phyloP scores from a whole-genome alignment of 2,888 invertebrate genomes.

The Eilema griseolum region DNA sequence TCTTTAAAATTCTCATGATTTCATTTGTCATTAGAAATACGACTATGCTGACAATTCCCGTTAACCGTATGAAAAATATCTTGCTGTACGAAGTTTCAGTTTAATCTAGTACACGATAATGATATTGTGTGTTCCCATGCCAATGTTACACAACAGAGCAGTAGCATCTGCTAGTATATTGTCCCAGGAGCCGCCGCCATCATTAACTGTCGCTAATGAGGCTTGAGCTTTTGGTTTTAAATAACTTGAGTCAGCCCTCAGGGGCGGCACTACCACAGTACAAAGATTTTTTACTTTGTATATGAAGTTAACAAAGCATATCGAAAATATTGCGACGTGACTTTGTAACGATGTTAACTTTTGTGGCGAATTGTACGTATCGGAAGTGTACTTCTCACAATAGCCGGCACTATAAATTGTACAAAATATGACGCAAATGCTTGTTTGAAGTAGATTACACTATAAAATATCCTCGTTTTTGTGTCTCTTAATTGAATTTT shows the following conservation, averaged over 20 bases:
- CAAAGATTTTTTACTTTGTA: conserved; percentile 78
- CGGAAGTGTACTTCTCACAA: conserved; percentile 29
- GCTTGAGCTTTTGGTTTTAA: conserved; percentile 84
- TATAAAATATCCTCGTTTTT: conserved; percentile 54
- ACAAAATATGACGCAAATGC: conserved; percentile 52
- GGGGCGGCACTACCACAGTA: conserved; percentile 73
- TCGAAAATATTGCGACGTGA: conserved; percentile 70
- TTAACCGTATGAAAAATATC: conserved; percentile 38
- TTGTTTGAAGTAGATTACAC: conserved; percentile 56
- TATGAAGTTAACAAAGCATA: conserved; percentile 77
- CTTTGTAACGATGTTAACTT: conserved; percentile 69
- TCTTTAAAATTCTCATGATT: conserved; percentile 43
- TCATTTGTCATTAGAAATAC: conserved; percentile 27
- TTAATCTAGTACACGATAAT: conserved; percentile 34
- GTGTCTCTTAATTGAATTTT: conserved; percentile 62
- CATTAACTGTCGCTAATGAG: conserved; percentile 86
- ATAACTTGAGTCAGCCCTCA: conserved; percentile 75
- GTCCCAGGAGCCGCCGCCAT: conserved; percentile 77
- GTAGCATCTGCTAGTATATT: conserved; percentile 71
- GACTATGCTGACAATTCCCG: conserved; percentile 29
- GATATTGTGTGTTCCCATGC: conserved; percentile 54
- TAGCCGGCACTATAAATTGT: conserved; percentile 42
- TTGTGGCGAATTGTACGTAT: conserved; percentile 36
- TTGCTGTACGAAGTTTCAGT: conserved; percentile 26
- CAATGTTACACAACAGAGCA: conserved; percentile 60